phyloP scores from a whole-genome alignment of 2,888 invertebrate genomes.

The Tromatobia lineatoria region DNA sequence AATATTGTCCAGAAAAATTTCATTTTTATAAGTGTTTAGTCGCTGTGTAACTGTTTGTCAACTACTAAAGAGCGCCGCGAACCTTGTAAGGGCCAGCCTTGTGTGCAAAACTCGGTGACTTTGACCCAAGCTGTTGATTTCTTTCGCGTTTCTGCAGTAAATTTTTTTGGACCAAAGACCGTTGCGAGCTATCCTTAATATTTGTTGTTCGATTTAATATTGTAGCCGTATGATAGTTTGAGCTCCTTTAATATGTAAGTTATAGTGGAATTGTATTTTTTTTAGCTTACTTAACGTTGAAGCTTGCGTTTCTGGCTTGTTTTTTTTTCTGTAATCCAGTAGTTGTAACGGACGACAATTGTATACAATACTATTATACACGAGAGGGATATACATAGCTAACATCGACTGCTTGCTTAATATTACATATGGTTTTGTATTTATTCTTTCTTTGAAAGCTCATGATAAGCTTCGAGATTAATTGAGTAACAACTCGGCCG shows the following conservation, averaged over 20 bases:
- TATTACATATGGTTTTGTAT: conserved; percentile 77
- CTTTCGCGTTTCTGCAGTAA: conserved; percentile 24
- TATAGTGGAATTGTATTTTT: conserved; percentile 75
- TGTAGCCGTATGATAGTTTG: conserved; percentile 73
- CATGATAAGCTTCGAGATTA: conserved; percentile 76
- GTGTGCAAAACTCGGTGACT: background rate
- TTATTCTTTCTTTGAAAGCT: conserved; percentile 74
- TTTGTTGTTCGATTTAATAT: conserved; percentile 67
- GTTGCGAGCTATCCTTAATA: conserved; percentile 68
- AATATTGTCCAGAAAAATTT: background rate
- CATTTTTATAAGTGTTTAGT: background rate
- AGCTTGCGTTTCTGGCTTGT: conserved; percentile 73
- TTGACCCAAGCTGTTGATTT: background rate
- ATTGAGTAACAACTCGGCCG: conserved; percentile 63
- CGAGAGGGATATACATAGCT: conserved; percentile 82
- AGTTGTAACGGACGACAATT: conserved; percentile 83
- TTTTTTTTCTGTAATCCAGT: conserved; percentile 75
- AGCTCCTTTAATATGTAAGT: conserved; percentile 78
- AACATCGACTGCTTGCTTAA: conserved; percentile 82
- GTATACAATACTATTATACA: conserved; percentile 78
- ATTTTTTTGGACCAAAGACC: conserved; percentile 66
- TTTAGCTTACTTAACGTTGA: conserved; percentile 75
- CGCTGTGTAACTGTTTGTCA: background rate
- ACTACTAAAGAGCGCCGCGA: background rate
- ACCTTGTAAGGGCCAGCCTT: background rate